Conservation (phyloP, 2,113 vertebrate species). For the Physeter macrocephalus region DNA sequence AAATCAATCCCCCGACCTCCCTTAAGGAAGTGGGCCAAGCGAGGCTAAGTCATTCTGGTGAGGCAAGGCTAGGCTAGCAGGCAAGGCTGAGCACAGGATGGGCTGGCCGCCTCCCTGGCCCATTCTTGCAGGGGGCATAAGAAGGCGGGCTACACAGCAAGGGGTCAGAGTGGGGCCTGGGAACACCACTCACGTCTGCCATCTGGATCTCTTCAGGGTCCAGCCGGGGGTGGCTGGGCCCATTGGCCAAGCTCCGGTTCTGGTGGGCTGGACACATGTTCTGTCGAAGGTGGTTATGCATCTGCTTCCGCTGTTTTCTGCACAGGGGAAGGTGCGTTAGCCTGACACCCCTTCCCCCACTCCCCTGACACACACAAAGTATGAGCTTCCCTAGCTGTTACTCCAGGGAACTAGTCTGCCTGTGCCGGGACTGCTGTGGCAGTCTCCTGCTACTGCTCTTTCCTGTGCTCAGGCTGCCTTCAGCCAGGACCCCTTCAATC, state of each 20-base stretch:
- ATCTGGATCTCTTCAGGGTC: conserved; percentile 98
- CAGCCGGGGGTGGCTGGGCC: conserved; percentile 95
- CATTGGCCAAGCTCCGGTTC: conserved; percentile 93
- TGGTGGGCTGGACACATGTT: conserved; percentile 97
- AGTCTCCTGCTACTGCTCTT: neutral
- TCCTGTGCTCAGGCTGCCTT: neutral
- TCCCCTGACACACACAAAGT: neutral
- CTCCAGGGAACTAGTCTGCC: neutral
- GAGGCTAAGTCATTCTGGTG: neutral
- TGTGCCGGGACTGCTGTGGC: neutral
- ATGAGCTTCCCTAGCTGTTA: neutral
- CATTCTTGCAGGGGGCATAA: neutral
- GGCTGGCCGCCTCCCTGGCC: neutral
- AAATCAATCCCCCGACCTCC: neutral
- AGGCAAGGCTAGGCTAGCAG: neutral
- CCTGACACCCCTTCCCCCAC: neutral
- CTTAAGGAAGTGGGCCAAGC: neutral
- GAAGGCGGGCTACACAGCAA: neutral
- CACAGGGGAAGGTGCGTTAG: conserved; percentile 39
- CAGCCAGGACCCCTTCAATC: neutral
- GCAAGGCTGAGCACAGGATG: neutral
- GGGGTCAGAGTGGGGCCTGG: neutral
- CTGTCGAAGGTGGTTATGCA: conserved; percentile 97
- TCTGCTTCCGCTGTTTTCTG: conserved; percentile 98
- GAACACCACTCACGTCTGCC: conserved; percentile 89